Evolutionary conservation across 2,113 vertebrate species (phyloP), one percentile per base, ranked within the genome.

Genomic region (Lagopus muta): DNA sequence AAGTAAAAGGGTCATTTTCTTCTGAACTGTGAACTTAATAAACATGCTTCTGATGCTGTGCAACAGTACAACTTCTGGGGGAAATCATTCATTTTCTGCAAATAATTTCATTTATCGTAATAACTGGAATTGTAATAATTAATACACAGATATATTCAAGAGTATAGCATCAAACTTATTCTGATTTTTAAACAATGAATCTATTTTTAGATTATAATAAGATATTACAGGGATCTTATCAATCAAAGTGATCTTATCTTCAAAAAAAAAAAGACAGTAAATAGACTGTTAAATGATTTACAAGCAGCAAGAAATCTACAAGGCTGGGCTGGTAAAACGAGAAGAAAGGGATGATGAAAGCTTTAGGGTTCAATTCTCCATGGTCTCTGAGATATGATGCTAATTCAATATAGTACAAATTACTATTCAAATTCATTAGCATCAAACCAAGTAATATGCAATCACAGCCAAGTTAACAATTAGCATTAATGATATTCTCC

Each of bases 371-470:
- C 89, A 93, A 91, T 92, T 93, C 94, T 96, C 89, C 66, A 71
- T 52, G 93, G 86, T 84, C 86, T 96, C 81, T 76, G 79, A 91
- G 85, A 94, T 65, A 83, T 10, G 50, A 84, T 79, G 71, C 38
- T 95, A 97, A 96, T 96, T 96, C 92, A 96, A 95, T 94, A 92
- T 67, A 79, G 54, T 81, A 92, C 82, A 96, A 95, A 97, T 95
- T 95, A 67, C 93, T 88, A 92, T 93, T 95, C 89, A 86, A 88
- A 89, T 87, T 95, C 93, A 96, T 96, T 95, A 96, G 55, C 95
- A 94, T 88, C 88, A 50, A 83, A 82, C 89, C 61, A 96, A 95
- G 85, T 60, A 95, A 60, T 92, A 79, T 64, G 84, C 79, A 96
- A 94, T 94, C 94, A 90, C 82, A 88, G 82, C 82, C 94, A 92